phyloP scores from a whole-genome alignment of 2,113 vertebrate genomes.

The Pungitius pungitius region DNA sequence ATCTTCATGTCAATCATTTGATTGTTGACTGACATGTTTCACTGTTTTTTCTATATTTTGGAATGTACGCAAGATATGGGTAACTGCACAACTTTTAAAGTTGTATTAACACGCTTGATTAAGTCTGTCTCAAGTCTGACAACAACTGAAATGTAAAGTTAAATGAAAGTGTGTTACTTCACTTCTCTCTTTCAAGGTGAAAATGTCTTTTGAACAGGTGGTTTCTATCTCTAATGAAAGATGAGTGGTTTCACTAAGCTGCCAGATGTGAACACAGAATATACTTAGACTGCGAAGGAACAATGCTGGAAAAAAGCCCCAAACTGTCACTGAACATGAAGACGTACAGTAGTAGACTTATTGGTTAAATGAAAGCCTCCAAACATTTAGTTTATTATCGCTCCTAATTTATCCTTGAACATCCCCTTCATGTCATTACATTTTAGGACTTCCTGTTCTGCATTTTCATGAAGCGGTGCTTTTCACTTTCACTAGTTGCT shows the following conservation, averaged over 20 bases:
- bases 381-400: background rate
- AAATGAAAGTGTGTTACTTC: background rate
- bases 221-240: slow-evolving; percentile 7
- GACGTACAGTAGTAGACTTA: background rate
- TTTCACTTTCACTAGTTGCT: slow-evolving; percentile 37
- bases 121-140: no score
- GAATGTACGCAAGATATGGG: background rate
- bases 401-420: background rate
- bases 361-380: background rate
- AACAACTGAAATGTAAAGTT: background rate
- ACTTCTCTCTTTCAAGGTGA: background rate
- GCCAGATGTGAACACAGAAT: background rate
- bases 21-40: background rate
- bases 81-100: background rate
- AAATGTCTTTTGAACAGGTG: background rate
- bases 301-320: background rate
- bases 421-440: slow-evolving; percentile 60
- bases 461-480: slow-evolving; percentile 42
- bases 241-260: background rate
- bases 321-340: background rate
- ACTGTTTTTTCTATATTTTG: background rate
- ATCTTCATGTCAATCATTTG: background rate
- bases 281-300: background rate
- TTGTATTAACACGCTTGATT: background rate
- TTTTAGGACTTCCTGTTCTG: slow-evolving; percentile 72